Percentiles rank a stretch among this genome's conserved stretches.
phyloP scores from a whole-genome alignment of 2,113 vertebrate species.

The Trochalopteron elliotii region DNA sequence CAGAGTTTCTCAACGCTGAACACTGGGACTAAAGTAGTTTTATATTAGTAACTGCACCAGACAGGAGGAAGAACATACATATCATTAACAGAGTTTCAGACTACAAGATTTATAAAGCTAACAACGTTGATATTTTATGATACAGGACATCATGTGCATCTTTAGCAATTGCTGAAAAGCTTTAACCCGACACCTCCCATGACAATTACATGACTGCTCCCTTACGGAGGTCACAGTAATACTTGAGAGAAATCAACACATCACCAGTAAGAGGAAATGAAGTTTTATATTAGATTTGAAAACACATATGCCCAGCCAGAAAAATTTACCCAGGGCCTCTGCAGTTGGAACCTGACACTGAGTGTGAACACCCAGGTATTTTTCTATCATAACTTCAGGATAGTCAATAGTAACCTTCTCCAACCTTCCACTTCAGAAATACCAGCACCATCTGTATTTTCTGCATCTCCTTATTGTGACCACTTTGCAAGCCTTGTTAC shows the following conservation, averaged over 20 bases:
- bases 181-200: background rate
- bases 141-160: background rate
- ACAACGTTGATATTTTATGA: background rate
- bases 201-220: background rate
- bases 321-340: background rate
- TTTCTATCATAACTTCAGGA: background rate
- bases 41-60: background rate
- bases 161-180: background rate
- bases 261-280: background rate
- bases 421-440: background rate
- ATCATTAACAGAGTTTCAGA: background rate
- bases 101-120: background rate
- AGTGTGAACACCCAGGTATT: background rate
- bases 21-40: background rate
- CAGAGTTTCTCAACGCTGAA: background rate
- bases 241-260: background rate
- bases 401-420: background rate
- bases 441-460: background rate
- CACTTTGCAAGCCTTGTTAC: background rate
- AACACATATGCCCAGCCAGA: accelerated
- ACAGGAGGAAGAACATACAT: background rate
- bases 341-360: background rate
- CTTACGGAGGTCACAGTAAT: background rate
- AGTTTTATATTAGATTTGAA: background rate
- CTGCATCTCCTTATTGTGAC: background rate